phyloP scores from a whole-genome alignment of 2,888 invertebrate genomes.

The Cosmia trapezina region DNA sequence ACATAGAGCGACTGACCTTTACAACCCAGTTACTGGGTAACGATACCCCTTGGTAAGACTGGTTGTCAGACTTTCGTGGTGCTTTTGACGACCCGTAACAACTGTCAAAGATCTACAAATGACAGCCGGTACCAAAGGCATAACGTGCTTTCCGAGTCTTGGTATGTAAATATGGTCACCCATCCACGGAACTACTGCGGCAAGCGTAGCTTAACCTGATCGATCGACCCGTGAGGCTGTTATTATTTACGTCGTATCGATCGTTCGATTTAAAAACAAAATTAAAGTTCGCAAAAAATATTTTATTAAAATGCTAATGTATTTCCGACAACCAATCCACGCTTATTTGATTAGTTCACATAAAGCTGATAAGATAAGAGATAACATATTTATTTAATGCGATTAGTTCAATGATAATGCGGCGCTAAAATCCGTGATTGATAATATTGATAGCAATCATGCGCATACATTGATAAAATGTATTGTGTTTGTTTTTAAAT shows the following conservation, averaged over 20 bases:
- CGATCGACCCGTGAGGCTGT: no score
- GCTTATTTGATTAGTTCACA: constrained; percentile 30
- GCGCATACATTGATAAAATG: background rate
- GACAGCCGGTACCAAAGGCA: no score
- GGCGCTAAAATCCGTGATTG: constrained; percentile 44
- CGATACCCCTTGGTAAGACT: no score
- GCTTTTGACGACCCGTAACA: no score
- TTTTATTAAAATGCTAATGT: constrained; percentile 32
- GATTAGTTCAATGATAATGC: constrained; percentile 34
- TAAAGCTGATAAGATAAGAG: constrained; percentile 32
- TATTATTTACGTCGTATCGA: background rate
- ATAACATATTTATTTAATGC: constrained; percentile 46
- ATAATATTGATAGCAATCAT: constrained; percentile 10
- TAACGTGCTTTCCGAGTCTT: no score
- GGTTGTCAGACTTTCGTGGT: no score
- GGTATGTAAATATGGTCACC: no score
- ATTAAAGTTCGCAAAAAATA: background rate
- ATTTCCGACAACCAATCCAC: constrained; percentile 43
- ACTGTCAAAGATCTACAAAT: no score
- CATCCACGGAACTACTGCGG: no score
- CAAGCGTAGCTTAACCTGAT: no score
- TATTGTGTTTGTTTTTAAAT: constrained; percentile 3
- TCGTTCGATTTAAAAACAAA: background rate
- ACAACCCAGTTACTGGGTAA: no score
- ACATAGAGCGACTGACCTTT: no score